Evolutionary conservation across 2,113 vertebrate species (phyloP), one percentile per base, ranked within the genome.

Genomic region (Mirza zaza): DNA sequence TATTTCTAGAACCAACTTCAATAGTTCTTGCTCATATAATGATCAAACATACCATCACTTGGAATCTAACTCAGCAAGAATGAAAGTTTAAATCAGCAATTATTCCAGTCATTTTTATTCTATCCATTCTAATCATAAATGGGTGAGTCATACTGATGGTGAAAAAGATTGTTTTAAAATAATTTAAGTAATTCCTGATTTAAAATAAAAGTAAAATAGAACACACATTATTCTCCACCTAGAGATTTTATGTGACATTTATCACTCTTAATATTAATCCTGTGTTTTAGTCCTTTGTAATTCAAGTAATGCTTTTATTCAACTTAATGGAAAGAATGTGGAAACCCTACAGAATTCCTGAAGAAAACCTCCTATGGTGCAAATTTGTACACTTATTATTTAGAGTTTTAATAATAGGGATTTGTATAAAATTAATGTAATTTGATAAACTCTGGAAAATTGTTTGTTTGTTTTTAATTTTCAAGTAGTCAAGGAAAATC

Each of bases 121-220:
- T 75, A 7, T 42, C 6, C 20, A n/a, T 67, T 93, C 75, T 79
- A 67, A 84, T 89, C 25, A 92, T 34, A 83, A n/a, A 8, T 2
- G 9, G 21, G n/a, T 79, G 68, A 59, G 3, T 71, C 70, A 63
- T 29, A 52, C 15, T 75, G 39, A 39, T 67, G 7, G 45, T 68
- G 25, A 57, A 45, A 50, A 71, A 39, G 21, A 81, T 68, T 71
- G 8, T 5, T 59, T 88, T 85, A 80, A 88, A 91, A 52, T 52
- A 71, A 92, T 50, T 45, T 55, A 87, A 93, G 73, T 73, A 25
- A 84, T 65, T 80, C 70, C 32, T 59, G 1, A 86, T 21, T 85
- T 84, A 79, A 93, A 89, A 48, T 85, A 82, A 94, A 82, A 32
- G 14, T 59, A 93, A 91, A 93, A 71, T 70, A 15, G 8, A 42